Percentiles rank a stretch among this genome's conserved stretches.
phyloP scores from a whole-genome alignment of 2,888 invertebrate genomes.

The Epirrhoe alternata region DNA sequence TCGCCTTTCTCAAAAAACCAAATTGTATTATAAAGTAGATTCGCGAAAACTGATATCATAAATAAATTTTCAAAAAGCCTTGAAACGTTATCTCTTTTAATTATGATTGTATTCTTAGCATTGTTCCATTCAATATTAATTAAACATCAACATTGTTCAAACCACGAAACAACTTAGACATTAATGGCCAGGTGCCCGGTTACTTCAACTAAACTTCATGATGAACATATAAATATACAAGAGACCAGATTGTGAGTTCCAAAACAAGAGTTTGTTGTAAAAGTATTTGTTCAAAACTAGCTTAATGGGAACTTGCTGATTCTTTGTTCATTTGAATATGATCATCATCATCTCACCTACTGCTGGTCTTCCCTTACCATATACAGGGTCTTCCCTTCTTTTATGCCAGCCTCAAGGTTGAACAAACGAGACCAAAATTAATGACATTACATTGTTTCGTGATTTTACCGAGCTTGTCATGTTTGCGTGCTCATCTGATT shows the following conservation, averaged over 20 bases:
- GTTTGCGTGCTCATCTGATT: too few relatives aligned
- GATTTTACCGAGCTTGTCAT: too few relatives aligned
- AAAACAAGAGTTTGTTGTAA: neutral
- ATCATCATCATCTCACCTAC: too few relatives aligned
- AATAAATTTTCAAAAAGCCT: slow-evolving; percentile 18
- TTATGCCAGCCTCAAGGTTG: too few relatives aligned
- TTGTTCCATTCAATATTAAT: slow-evolving; percentile 17
- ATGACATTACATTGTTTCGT: too few relatives aligned
- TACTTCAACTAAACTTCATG: slow-evolving; percentile 30
- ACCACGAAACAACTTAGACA: slow-evolving; percentile 21
- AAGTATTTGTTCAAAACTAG: too few relatives aligned
- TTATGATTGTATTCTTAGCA: slow-evolving; percentile 14
- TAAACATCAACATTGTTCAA: slow-evolving; percentile 17
- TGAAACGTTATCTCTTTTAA: slow-evolving; percentile 24
- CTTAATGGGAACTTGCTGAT: too few relatives aligned
- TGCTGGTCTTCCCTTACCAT: too few relatives aligned
- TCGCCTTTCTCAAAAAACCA: neutral
- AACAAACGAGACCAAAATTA: too few relatives aligned
- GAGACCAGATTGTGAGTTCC: neutral
- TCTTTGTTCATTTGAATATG: too few relatives aligned
- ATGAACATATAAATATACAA: slow-evolving; percentile 26
- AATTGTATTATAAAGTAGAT: neutral
- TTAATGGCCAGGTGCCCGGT: slow-evolving; percentile 14
- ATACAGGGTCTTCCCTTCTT: too few relatives aligned
- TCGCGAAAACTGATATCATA: slow-evolving; percentile 1